Base-by-base conservation (phyloP, 2,113 vertebrate species). In the Phalacrocorax aristotelis region DNA sequence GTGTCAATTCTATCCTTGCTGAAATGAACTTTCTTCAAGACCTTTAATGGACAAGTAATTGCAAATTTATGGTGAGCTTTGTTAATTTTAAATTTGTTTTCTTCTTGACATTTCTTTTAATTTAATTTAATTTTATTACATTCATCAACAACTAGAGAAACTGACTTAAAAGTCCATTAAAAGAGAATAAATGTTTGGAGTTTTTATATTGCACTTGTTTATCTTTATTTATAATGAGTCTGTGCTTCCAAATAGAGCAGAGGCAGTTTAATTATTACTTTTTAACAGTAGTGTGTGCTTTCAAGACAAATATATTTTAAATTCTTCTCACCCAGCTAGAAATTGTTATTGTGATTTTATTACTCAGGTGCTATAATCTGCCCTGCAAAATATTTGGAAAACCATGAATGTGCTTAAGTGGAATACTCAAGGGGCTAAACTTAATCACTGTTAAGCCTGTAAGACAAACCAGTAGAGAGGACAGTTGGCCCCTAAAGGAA, bases 11-110 rank as follows among this genome's bases (percentile, higher is more conserved):
- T 93, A 95, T 87, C 95, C 90, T 94, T 91, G 23, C 64, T 84
- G 93, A 97, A 97, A 97, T 97, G 92, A 98, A 98, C 96, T 95
- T 95, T 92, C 80, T 97, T 96, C 94, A 97, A 98, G 97, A 96
- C 86, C 81, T 96, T 95, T 97, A 97, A 98, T 97, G 94, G 97
- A 96, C 94, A 93, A 88, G 64, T 91, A 98, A 97, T 96, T 98
- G 82, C 87, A 96, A 98, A 97, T 97, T 97, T 97, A 97, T 97
- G 69, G 91, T 94, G 72, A 93, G 94, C 69, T 97, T 96, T 98
- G 93, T 97, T 98, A 97, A 97, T 95, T 97, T 96, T 79, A 98
- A 97, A 97, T 98, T 95, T 98, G 83, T 98, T 98, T 98, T 97
- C 94, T 96, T 89, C 94, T 97, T 98, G 97, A 98, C 96, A 97